phyloP scores from a whole-genome alignment of 2,113 vertebrate species.

The Mesoclemmys tuberculata region DNA sequence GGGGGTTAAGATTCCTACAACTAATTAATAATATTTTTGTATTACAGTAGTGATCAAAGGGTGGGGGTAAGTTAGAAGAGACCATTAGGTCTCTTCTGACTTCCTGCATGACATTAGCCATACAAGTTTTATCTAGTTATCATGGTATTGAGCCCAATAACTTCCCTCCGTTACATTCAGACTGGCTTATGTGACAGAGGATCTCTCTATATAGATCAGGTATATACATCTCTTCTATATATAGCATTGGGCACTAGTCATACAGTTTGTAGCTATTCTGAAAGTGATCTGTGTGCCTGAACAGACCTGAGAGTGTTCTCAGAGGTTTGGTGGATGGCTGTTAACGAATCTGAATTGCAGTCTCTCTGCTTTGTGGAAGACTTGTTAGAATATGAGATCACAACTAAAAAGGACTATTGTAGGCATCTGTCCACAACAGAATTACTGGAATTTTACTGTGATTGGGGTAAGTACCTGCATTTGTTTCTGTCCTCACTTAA shows the following conservation, averaged over 20 bases:
- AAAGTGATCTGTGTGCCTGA: background rate
- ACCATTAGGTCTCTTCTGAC: background rate
- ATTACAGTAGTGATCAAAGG: background rate
- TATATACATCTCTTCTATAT: background rate
- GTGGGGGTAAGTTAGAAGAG: background rate
- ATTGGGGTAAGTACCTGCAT: background rate
- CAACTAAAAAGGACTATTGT: background rate
- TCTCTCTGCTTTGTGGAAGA: background rate
- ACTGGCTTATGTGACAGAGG: background rate
- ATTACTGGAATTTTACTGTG: background rate
- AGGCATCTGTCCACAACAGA: background rate
- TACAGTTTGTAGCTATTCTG: background rate
- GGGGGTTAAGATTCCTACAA: background rate
- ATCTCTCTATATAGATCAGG: background rate
- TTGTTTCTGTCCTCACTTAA: background rate
- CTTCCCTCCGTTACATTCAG: background rate
- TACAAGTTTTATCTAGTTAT: background rate
- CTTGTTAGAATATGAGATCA: background rate
- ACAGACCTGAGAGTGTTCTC: background rate
- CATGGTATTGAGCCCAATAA: background rate
- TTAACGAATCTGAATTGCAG: background rate
- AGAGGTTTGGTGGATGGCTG: background rate
- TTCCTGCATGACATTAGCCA: background rate
- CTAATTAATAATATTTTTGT: background rate
- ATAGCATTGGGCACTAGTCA: background rate